Base-by-base conservation (phyloP, 2,888 invertebrate species). In the Melolontha melolontha region DNA sequence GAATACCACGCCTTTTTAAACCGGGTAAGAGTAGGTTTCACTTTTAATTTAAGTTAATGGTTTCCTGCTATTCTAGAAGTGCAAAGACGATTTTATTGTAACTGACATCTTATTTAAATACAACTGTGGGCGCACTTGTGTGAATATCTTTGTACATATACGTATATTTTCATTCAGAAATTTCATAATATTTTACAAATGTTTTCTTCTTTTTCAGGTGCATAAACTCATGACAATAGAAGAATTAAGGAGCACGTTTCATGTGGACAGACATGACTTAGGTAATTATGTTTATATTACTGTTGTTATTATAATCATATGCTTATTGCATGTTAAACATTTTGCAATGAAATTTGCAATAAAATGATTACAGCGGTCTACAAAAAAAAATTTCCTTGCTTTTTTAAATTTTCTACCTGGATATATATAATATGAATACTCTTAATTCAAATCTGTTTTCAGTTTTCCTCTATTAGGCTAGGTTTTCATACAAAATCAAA, bases 201-300 rank as follows among this genome's bases (percentile, higher is more conserved):
- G 10, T 29, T 64, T 22, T 16, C 27, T 50, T 42, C 44, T 81
- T 81, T 90, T 90, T 62, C 91, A 95, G 95, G 89, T 95, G 80
- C 95, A 96, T 88, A 92, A 92, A 85, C 91, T 91, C 81, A 95
- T 96, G 95, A 92, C 92, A 75, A 84, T 88, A 79, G 91, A 92
- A 71, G 95, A 96, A 85, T 85, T 95, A 79, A 88, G 88, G 81
- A 89, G 88, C 79, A 90, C 95, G 73, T 96, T 96, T 85, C 94
- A 95, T 84, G 92, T 94, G 76, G 92, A 92, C 69, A 87, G 89
- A 78, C 90, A 90, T 82, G 88, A 90, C 77, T 86, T 89, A 81
- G 93, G 83, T 84, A 76, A 80, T 81, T 76, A 40, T 64, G 17
- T 27, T 42, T n/a, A 42, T 57, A 41, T 57, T 10, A 29, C 29